Conservation (phyloP, 1,140 invertebrate species). For the Bombyx mandarina region DNA sequence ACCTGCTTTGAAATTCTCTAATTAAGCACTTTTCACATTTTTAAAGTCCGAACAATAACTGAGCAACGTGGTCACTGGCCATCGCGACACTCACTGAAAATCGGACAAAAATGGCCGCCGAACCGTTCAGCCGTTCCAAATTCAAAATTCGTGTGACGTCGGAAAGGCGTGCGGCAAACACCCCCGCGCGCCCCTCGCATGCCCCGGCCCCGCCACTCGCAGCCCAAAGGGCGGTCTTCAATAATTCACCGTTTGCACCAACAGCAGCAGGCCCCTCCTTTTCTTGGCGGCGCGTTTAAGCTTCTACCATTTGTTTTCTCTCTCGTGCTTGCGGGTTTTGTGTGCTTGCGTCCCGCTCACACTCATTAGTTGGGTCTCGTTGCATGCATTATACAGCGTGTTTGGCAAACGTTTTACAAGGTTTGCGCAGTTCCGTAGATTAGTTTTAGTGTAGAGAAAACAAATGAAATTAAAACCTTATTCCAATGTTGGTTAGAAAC, state of each 20-base stretch:
- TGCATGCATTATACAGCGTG: slow-evolving; percentile 52
- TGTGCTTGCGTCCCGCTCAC: slow-evolving; percentile 23
- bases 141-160: slow-evolving; percentile 49
- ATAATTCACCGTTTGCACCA: slow-evolving; percentile 43
- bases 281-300: neutral
- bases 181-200: slow-evolving; percentile 12
- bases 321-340: neutral
- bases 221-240: slow-evolving; percentile 58
- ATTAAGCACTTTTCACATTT: no score
- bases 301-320: slow-evolving; percentile 7
- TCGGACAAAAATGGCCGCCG: slow-evolving; percentile 42
- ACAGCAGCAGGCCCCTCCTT: slow-evolving; percentile 26
- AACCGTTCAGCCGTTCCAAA: slow-evolving; percentile 17
- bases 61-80: slow-evolving; percentile 1
- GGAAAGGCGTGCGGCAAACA: slow-evolving; percentile 47
- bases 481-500: no score
- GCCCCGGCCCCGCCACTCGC: slow-evolving; percentile 11
- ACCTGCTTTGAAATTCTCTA: no score
- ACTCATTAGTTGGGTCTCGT: slow-evolving; percentile 42
- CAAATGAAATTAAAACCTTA: no score
- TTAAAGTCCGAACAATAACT: no score
- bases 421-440: slow-evolving; percentile 48
- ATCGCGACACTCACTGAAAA: slow-evolving; percentile 25
- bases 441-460: slow-evolving; percentile 22
- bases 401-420: slow-evolving; percentile 55